These are phyloP conservation scores for Watsonalla binaria DNA, from an alignment of 2,888 invertebrate genomes.

Conservation along the genomic window DNA sequence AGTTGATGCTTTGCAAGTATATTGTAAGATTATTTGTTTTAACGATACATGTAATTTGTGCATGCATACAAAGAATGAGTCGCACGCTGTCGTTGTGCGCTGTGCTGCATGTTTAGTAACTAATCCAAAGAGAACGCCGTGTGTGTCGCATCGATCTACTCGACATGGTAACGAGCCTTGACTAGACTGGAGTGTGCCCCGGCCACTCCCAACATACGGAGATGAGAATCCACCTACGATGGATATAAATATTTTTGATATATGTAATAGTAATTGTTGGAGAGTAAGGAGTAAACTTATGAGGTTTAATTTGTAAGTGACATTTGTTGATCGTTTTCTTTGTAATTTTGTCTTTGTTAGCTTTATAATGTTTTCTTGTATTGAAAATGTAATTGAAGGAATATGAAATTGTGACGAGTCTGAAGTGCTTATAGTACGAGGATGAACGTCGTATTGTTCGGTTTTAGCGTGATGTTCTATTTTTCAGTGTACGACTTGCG, in stretches of 20 bases:
- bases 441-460: constrained; percentile 49
- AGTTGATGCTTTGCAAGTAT: constrained; percentile 52
- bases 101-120: constrained; percentile 55
- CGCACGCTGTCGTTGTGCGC: constrained; percentile 31
- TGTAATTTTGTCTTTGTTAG: constrained; percentile 76
- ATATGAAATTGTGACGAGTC: constrained; percentile 50
- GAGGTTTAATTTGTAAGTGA: constrained; percentile 75
- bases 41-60: constrained; percentile 45
- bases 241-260: constrained; percentile 67
- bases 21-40: constrained; percentile 46
- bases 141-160: constrained; percentile 33
- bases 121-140: constrained; percentile 56
- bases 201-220: constrained; percentile 26
- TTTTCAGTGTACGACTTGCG: constrained; percentile 68
- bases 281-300: constrained; percentile 65
- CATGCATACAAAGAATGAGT: constrained; percentile 41
- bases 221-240: constrained; percentile 37
- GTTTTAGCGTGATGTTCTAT: constrained; percentile 51
- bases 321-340: constrained; percentile 76
- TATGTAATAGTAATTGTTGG: constrained; percentile 64
- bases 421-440: constrained; percentile 54
- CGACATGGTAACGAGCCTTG: constrained; percentile 32
- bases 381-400: constrained; percentile 48
- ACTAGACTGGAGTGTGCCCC: constrained; percentile 23
- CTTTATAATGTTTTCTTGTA: constrained; percentile 72